Base-by-base conservation (phyloP, 2,888 invertebrate species). In the Adela reaumurella region DNA sequence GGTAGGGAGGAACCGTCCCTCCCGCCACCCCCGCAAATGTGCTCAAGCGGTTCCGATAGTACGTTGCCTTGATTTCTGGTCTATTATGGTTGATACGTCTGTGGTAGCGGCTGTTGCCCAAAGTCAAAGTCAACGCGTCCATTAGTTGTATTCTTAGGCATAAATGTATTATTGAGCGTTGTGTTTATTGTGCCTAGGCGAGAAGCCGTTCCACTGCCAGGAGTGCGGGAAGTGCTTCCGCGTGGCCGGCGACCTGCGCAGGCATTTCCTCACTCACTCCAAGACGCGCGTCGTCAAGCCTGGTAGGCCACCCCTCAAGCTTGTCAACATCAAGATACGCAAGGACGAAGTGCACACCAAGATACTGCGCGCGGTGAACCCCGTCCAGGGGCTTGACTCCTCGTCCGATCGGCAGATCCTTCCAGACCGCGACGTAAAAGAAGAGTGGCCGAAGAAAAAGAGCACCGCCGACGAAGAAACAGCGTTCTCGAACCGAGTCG, bases 161-260 rank as follows among this genome's bases (percentile, higher is more conserved):
- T 17, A 45, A 11, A 18, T 43, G 20, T 18, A 16, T 29, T 18
- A 8, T 45, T 35, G 4, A 19, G 19, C 35, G 19, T 28, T 17
- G n/a, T 35, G 5, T n/a, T 43, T 1, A 47, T 17, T n/a, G 1
- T 28, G 50, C 53, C 59, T 63, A 87, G 87, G 90, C 2, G 90
- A 89, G 61, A 89, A 88, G 55, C 92, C 92, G 0, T 86, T 90
- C 67, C 81, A 84, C 6, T 92, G 92, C 59, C 70, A 80, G 1
- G 77, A 88, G 1, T 94, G 94, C 63, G 87, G 85, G 0, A 94
- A 92, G 62, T 85, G 86, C 19, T 94, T 94, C 73, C 83, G 94
- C 4, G 90, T 90, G 0, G 83, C 88, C 2, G 90, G 90, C 16
- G 94, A 94, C 64, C 84, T 94, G 76, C 88, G 90, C 49, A 81